A percentile compares a stretch with the other conserved stretches of the same genome.
These are phyloP conservation scores for Gila robusta DNA, from an alignment of 2,797 vertebrate genomes.

Conservation along the genomic window DNA sequence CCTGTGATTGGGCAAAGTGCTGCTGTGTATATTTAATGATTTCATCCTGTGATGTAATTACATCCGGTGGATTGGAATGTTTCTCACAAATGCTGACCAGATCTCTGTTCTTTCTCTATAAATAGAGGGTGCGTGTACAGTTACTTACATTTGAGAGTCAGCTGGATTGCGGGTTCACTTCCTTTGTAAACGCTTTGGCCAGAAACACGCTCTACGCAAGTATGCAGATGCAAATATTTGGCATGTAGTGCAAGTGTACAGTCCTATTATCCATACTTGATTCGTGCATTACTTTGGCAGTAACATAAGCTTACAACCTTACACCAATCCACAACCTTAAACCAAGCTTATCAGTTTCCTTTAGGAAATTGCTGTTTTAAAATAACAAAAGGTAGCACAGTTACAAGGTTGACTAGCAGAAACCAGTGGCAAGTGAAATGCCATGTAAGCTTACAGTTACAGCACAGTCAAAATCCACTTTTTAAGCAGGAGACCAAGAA, in stretches of 20 bases:
- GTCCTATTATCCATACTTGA: background rate
- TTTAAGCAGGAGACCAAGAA: background rate
- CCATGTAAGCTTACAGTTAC: background rate
- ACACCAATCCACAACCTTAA: background rate
- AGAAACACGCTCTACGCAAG: background rate
- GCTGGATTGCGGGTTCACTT: constrained; percentile 1
- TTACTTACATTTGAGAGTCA: constrained; percentile 42
- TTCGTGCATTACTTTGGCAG: background rate
- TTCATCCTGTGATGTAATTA: constrained; percentile 20
- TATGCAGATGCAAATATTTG: background rate
- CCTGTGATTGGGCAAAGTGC: constrained; percentile 8
- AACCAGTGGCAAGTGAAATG: too few species aligned
- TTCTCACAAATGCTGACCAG: constrained; percentile 35
- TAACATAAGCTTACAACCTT: background rate
- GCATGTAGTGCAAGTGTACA: background rate
- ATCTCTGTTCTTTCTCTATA: constrained; percentile 46
- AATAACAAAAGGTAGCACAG: background rate
- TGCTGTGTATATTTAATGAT: constrained; percentile 18
- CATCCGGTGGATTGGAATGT: constrained; percentile 39
- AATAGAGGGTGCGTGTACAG: constrained; percentile 32
- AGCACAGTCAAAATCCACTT: background rate
- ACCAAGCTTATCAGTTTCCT: background rate
- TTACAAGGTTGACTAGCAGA: background rate
- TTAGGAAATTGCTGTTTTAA: background rate
- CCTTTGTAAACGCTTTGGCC: background rate